Conservation (phyloP, 2,113 vertebrate species). For the Coregonus clupeaformis region DNA sequence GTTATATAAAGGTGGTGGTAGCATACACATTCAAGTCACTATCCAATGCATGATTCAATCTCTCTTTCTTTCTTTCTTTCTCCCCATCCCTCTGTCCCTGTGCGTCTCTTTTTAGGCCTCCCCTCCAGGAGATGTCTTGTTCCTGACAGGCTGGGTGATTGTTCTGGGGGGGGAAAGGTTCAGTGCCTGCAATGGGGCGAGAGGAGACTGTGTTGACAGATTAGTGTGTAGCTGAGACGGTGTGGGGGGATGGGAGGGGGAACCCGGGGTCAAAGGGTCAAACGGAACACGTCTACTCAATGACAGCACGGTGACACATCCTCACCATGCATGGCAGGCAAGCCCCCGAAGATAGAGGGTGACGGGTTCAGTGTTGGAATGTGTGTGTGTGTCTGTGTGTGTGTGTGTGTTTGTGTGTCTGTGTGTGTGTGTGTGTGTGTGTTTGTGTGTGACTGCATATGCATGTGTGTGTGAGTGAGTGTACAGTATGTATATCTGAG, state of each 20-base stretch:
- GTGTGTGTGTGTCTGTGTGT: background rate
- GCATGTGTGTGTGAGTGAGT: too few species aligned
- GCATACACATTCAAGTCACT: background rate
- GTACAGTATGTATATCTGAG: background rate
- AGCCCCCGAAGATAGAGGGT: conserved; percentile 29
- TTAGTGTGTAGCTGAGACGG: conserved; percentile 39
- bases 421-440: background rate
- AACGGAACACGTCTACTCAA: conserved; percentile 49
- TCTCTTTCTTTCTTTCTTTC: background rate
- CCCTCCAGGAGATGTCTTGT: conserved; percentile 9
- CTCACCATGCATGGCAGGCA: conserved; percentile 32
- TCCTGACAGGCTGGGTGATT: conserved; percentile 19
- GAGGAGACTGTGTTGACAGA: conserved; percentile 62
- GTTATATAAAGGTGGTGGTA: background rate
- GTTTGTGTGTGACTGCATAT: too few species aligned
- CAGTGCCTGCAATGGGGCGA: conserved; percentile 4
- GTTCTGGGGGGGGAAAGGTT: conserved; percentile 13
- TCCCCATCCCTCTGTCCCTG: background rate
- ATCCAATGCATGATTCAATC: background rate
- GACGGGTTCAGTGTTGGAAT: background rate
- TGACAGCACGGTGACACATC: conserved; percentile 47
- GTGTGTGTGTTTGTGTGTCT: background rate
- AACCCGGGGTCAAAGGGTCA: conserved; percentile 39
- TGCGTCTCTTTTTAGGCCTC: background rate
- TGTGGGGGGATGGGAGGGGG: conserved; percentile 33